phyloP scores from a whole-genome alignment of 2,888 invertebrate genomes.

The Trichopoda pennipes region DNA sequence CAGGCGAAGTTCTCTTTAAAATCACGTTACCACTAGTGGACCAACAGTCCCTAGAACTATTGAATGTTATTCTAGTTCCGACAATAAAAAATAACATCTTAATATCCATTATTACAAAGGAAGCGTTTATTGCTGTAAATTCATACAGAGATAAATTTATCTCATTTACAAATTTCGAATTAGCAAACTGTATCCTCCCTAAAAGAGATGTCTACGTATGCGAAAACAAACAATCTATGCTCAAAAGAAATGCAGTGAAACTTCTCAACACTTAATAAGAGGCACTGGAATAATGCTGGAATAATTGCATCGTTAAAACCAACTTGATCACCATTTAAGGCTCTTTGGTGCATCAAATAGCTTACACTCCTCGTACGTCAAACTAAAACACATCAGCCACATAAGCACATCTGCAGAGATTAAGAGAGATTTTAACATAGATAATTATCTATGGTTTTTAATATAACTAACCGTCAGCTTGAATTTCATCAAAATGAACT shows the following conservation, averaged over 20 bases:
- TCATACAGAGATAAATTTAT: background rate
- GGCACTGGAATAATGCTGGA: too few species aligned
- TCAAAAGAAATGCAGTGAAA: too few species aligned
- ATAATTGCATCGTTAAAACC: constrained; percentile 9
- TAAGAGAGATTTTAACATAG: too few species aligned
- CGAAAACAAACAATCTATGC: background rate
- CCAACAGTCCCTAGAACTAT: background rate
- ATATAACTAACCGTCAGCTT: background rate
- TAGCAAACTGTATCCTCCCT: background rate
- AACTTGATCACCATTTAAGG: background rate
- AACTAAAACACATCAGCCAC: background rate
- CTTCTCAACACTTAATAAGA: too few species aligned
- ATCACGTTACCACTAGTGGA: too few species aligned
- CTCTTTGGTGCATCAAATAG: constrained; percentile 7
- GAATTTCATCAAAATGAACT: constrained; percentile 1
- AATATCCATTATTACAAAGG: too few species aligned
- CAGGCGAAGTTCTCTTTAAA: too few species aligned
- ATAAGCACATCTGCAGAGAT: constrained; percentile 1
- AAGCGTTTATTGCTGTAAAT: too few species aligned
- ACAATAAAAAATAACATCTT: background rate
- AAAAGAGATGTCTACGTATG: background rate
- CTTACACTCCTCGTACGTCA: constrained; percentile 1
- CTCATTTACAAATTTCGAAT: background rate
- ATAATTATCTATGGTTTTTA: too few species aligned
- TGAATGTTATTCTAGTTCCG: too few species aligned